These are phyloP conservation scores for Tetrao urogallus DNA, from an alignment of 2,113 vertebrate genomes.

Conservation along the genomic window DNA sequence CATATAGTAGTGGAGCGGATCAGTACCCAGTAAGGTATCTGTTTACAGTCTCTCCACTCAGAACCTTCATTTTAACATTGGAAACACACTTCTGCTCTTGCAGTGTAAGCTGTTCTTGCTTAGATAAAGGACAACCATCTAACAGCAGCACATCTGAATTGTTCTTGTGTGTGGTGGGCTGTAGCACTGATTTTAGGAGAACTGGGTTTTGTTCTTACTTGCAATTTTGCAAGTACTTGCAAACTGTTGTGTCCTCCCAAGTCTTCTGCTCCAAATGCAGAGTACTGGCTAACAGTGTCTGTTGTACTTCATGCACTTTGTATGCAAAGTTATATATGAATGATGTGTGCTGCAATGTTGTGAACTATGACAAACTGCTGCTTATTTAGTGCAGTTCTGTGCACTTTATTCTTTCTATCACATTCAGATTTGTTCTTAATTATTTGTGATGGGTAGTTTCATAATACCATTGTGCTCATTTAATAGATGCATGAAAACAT, in stretches of 20 bases:
- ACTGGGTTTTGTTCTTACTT: neutral
- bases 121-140: neutral
- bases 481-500: neutral
- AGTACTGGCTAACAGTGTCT: accelerated
- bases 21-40: neutral
- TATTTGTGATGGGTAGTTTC: neutral
- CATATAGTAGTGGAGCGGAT: neutral
- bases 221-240: neutral
- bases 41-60: neutral
- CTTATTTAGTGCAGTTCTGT: neutral
- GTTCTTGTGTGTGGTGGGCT: accelerated
- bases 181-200: neutral
- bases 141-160: neutral
- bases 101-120: neutral
- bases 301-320: neutral
- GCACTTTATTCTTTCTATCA: accelerated
- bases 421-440: neutral
- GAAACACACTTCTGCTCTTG: neutral
- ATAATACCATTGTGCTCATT: neutral
- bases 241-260: accelerated
- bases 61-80: neutral
- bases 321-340: neutral
- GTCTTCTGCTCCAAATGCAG: neutral
- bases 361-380: neutral
- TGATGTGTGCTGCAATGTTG: accelerated